Percentiles rank a stretch among this genome's conserved stretches.
These are phyloP conservation scores for Nomada lathburiana DNA, from an alignment of 2,888 invertebrate species.

Conservation along the genomic window DNA sequence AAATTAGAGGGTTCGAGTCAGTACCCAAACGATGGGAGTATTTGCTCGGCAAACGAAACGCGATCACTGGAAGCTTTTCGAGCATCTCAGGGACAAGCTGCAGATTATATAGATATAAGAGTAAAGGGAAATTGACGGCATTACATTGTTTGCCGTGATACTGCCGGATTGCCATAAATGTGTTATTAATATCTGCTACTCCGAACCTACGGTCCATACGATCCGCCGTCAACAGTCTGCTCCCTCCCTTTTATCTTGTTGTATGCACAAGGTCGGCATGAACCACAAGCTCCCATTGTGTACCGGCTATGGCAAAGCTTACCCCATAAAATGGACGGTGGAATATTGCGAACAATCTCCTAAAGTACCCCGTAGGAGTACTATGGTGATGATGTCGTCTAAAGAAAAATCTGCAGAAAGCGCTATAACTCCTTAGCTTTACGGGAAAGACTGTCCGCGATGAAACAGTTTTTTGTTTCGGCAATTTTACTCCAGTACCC, in stretches of 20 bases:
- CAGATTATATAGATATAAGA: conserved; percentile 30
- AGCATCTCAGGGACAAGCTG: conserved; percentile 15
- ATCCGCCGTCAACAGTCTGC: conserved; percentile 68
- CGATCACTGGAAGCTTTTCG: conserved; percentile 54
- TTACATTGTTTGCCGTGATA: conserved; percentile 71
- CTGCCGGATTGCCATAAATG: conserved; percentile 71
- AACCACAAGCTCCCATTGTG: conserved; percentile 68
- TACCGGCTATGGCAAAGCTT: conserved; percentile 65
- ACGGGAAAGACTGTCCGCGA: conserved; percentile 30
- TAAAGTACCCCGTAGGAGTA: conserved; percentile 60
- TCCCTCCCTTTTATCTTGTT: conserved; percentile 66
- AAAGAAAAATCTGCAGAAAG: conserved; percentile 63
- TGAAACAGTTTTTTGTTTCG: conserved; percentile 43
- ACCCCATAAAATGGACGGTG: conserved; percentile 68
- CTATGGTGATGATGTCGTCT: conserved; percentile 56
- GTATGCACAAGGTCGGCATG: conserved; percentile 72
- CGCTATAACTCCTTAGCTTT: conserved; percentile 60
- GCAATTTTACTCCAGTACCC: conserved; percentile 33
- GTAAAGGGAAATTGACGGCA: conserved; percentile 51
- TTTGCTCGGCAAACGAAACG: conserved; percentile 74
- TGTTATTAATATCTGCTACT: conserved; percentile 75
- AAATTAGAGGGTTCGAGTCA: conserved; percentile 63
- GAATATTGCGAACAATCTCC: conserved; percentile 72
- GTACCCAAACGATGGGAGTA: conserved; percentile 60
- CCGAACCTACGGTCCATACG: conserved; percentile 46